Evolutionary conservation across 2,888 invertebrate genomes (phyloP).

Genomic region (Papilio demoleus): DNA sequence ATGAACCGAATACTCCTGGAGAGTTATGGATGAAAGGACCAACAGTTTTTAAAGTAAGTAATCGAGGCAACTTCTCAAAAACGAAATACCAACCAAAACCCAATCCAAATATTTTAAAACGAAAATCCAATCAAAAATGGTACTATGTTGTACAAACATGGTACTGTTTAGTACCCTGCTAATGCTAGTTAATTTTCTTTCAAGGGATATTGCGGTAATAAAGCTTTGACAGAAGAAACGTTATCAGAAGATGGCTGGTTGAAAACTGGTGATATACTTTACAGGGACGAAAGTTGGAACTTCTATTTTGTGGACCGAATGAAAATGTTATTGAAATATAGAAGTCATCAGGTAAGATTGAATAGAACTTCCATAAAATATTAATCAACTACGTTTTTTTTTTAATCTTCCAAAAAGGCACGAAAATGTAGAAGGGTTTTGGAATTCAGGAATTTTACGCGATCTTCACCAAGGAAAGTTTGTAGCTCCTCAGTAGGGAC

Average conservation of each 20-base stretch:
- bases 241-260: conserved; percentile 77
- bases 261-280: conserved; percentile 79
- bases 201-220: conserved; percentile 31
- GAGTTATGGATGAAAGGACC: conserved; percentile 69
- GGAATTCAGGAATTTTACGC: no score
- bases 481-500: no score
- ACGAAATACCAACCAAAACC: not conserved
- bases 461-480: no score
- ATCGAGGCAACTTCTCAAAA: no score
- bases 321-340: conserved; percentile 80
- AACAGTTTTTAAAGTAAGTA: conserved; percentile 41
- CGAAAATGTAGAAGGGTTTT: no score
- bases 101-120: no score
- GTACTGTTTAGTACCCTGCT: no score
- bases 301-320: conserved; percentile 79
- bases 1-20: conserved; percentile 63
- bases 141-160: no score
- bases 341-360: conserved; percentile 69
- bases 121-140: no score
- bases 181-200: no score
- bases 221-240: conserved; percentile 58
- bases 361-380: not conserved
- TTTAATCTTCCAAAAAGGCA: no score
- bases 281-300: conserved; percentile 75
- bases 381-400: not conserved